Evolutionary conservation across 1,140 invertebrate species (phyloP), one percentile per base, ranked within the genome.

Genomic region (Pseudomyrmex concolor): DNA sequence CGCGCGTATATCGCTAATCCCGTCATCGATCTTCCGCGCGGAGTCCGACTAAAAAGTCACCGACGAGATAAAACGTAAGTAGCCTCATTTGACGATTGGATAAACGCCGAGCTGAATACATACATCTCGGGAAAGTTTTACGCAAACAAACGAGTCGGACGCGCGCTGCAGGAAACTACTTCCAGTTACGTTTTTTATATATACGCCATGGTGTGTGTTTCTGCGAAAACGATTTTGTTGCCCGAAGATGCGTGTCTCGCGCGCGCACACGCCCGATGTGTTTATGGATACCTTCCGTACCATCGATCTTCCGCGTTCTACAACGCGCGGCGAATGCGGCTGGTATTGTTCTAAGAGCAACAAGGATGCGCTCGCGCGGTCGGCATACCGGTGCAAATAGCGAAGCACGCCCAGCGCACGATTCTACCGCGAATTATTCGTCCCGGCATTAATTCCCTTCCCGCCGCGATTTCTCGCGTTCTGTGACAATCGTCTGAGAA

Each of bases 291-390:
- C 62, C 71, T 83, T 83, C 50, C 71, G 72, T 76, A 43, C 62
- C 62, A 88, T 88, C 86, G 86, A 88, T 88, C 85, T 88, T 88
- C 86, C 86, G 86, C 86, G 86, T 87, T 87, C 83, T 82, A n/a
- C 59, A 59, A 34, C 66, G 34, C 66, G 43, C 66, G 19, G 54
- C 54, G 22, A 80, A 59, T 70, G 54, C 54, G 50, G 22, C 54
- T 43, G 59, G 76, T 55, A 80, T 80, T 80, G 66, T 80, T 80
- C 76, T 50, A 71, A 80, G 66, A 80, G 76, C 76, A 71, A 80
- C 76, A 80, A 80, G 76, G 76, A 71, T 78, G 19, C 54, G 48
- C n/a, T n/a, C 34, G 19, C 54, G 15, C 48, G 73, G n/a, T 4
- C 72, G 72, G 50, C 45, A 82, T 62, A 50, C 78, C 57, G 68